Evolutionary conservation across 2,797 vertebrate species (phyloP).

Genomic region (Characodon lateralis): DNA sequence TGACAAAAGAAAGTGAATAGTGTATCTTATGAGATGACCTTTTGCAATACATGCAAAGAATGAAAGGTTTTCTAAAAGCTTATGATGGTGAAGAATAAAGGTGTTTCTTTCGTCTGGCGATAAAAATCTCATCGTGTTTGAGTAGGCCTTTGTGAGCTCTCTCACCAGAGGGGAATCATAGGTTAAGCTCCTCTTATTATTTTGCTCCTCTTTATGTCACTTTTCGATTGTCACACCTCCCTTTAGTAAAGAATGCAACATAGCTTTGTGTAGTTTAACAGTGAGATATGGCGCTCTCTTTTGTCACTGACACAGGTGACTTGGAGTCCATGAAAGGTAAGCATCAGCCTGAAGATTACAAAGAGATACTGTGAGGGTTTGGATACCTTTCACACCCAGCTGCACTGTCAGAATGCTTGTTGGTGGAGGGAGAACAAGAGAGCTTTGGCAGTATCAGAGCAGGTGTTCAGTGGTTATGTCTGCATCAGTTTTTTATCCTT

Average conservation of each 20-base stretch:
- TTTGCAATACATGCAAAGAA: conserved; percentile 16
- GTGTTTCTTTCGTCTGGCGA: conserved; percentile 30
- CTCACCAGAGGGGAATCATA: conserved; percentile 25
- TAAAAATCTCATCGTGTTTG: conserved; percentile 56
- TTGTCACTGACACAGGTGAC: conserved; percentile 39
- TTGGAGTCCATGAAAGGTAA: conserved; percentile 40
- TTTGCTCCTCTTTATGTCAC: conserved; percentile 6
- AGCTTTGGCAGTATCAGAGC: conserved; percentile 1
- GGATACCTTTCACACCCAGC: conserved; percentile 27
- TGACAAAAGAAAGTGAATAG: too few relatives aligned
- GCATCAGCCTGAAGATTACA: conserved; percentile 48
- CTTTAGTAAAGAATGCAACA: conserved; percentile 26
- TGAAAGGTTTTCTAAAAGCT: background rate
- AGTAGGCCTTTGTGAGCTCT: conserved; percentile 40
- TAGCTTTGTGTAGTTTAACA: conserved; percentile 22
- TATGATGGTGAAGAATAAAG: conserved; percentile 33
- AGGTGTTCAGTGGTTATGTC: background rate
- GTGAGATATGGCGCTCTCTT: conserved; percentile 19
- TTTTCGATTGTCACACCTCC: conserved; percentile 29
- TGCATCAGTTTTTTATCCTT: background rate
- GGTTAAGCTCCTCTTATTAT: conserved; percentile 34
- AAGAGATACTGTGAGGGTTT: conserved; percentile 34
- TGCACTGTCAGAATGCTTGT: conserved; percentile 29
- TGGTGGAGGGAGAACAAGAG: conserved; percentile 22
- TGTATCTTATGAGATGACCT: background rate